Conservation (phyloP, 2,113 vertebrate species). For the Rhagologus leucostigma region DNA sequence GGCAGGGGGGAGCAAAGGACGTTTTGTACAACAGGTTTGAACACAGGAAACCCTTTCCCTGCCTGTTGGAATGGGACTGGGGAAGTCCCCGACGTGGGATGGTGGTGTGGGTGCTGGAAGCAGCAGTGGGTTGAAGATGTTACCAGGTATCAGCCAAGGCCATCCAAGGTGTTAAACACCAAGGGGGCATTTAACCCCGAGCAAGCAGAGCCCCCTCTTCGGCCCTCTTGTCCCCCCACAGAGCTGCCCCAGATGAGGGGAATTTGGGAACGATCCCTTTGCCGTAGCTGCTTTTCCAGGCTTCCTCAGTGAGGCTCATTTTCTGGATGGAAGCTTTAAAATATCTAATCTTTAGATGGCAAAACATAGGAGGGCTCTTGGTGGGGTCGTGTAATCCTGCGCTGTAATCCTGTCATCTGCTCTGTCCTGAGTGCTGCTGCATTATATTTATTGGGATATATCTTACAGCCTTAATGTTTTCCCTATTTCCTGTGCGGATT, state of each 20-base stretch:
- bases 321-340: background rate
- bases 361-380: background rate
- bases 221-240: background rate
- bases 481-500: background rate
- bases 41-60: background rate
- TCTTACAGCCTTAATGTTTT: background rate
- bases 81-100: accelerated
- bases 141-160: accelerated
- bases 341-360: slow-evolving; percentile 6
- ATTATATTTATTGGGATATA: background rate
- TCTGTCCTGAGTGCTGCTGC: background rate
- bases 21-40: background rate
- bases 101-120: background rate
- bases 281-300: background rate
- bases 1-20: background rate
- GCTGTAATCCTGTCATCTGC: background rate
- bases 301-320: background rate
- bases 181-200: background rate
- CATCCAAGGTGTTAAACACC: background rate
- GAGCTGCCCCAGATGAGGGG: background rate
- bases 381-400: background rate
- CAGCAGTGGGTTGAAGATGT: background rate
- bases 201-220: background rate
- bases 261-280: background rate
- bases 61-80: accelerated